Evolutionary conservation across 2,113 vertebrate species (phyloP), one percentile per base, ranked within the genome.

Genomic region (Neolamprologus sp.): DNA sequence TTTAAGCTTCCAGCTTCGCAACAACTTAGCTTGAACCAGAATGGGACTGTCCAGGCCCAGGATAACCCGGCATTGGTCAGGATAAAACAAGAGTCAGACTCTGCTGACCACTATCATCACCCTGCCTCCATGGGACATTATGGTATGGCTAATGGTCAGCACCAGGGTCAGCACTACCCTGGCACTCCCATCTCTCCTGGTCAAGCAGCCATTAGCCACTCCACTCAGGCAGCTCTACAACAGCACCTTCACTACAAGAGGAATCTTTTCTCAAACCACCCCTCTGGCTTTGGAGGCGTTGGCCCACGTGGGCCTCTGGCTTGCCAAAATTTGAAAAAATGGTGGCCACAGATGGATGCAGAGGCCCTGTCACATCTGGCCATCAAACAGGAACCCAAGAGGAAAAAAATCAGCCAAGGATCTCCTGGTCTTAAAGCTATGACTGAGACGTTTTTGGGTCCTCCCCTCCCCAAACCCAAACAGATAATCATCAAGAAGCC

Each of bases 161-260:
- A 96, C 57, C 88, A 95, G 81, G 85, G 87, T 80, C 94, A 95
- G 80, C 93, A 91, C 81, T 95, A 93, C 84, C 89, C 92, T 54
- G 93, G 93, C 28, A 86, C 84, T 82, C 92, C 94, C 8, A 73
- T 96, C 73, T 95, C 96, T 86, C 93, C 95, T 73, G 91, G 92
- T 63, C 94, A 95, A 88, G 89, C 95, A 58, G 89, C 95, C 81
- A 96, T 98, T 81, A 97, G 97, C 88, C 97, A 97, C 95, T 97
- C 96, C 93, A 97, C 98, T 68, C 98, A 99, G 97, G 96, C 97
- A 80, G 98, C 98, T 82, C 95, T 99, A 88, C 98, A 99, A 94
- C 98, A 99, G 83, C 98, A 98, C 93, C 98, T 99, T 91, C 98
- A 98, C 90, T 97, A 99, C 94, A 98, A 98, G 91, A 97, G 98